A percentile compares a stretch with the other conserved stretches of the same genome.
Conservation (phyloP, 2,113 vertebrate species). For the Toxostoma redivivum region DNA sequence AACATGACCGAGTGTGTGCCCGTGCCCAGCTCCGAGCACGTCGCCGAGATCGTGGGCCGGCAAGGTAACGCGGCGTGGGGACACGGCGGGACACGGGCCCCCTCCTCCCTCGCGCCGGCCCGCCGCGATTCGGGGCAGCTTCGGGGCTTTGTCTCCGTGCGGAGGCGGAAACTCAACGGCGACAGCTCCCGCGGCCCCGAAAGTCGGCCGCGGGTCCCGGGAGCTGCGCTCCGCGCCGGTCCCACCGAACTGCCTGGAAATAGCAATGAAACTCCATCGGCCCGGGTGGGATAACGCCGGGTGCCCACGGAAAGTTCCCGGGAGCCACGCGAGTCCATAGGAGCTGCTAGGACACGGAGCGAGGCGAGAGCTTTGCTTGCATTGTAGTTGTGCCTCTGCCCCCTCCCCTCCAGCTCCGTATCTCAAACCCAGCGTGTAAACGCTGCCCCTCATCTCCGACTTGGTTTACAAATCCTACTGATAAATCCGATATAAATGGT, state of each 20-base stretch:
- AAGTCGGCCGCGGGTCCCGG: background rate
- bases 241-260: background rate
- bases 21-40: conserved; percentile 95
- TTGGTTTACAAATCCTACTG: background rate
- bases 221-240: background rate
- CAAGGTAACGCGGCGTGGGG: conserved; percentile 81
- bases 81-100: background rate
- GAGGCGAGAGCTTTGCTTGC: background rate
- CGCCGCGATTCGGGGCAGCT: background rate
- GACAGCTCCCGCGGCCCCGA: background rate
- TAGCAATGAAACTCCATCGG: background rate
- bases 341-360: background rate
- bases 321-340: background rate
- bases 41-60: conserved; percentile 94
- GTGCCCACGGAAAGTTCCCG: background rate
- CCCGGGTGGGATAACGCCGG: background rate
- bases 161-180: conserved; percentile 3
- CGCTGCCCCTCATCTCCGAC: background rate
- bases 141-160: background rate
- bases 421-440: background rate
- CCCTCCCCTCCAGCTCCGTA: background rate
- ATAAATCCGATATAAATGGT: background rate
- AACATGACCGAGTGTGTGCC: conserved; percentile 93
- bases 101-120: background rate
- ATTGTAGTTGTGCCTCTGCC: background rate